phyloP scores from a whole-genome alignment of 2,113 vertebrate species.

The Sphaerodactylus townsendi region DNA sequence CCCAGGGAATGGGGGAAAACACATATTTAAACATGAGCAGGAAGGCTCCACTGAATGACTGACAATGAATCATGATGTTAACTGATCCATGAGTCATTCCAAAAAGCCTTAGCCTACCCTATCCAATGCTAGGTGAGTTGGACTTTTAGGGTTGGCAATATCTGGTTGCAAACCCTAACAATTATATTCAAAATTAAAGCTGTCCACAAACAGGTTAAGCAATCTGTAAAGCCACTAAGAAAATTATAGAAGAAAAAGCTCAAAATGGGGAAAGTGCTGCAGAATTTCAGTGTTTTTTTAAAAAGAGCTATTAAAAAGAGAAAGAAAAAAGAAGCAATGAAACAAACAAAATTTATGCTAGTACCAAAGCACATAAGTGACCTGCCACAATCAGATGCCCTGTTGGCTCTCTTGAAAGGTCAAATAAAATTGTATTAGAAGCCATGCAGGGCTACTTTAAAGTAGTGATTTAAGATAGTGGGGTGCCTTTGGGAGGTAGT shows the following conservation, averaged over 20 bases:
- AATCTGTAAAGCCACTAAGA: conserved; percentile 4
- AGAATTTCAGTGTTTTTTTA: conserved; percentile 9
- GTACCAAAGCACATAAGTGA: conserved; percentile 24
- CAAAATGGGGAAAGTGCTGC: conserved; percentile 14
- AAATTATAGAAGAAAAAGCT: background rate
- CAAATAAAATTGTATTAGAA: conserved; percentile 61
- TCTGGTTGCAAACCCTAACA: too few species aligned
- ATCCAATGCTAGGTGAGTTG: too few species aligned
- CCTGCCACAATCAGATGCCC: conserved; percentile 40
- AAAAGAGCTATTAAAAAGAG: background rate
- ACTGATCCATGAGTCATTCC: too few species aligned
- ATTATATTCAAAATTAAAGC: background rate
- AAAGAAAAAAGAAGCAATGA: background rate
- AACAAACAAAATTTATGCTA: conserved; percentile 13
- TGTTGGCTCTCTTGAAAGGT: conserved; percentile 61
- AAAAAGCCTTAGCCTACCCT: too few species aligned
- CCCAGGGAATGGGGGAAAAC: too few species aligned
- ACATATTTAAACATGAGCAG: too few species aligned
- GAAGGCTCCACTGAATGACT: too few species aligned
- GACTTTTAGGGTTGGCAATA: too few species aligned
- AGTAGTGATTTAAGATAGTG: conserved; percentile 60
- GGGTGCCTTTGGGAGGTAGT: conserved; percentile 44
- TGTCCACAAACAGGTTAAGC: background rate
- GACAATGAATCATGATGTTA: too few species aligned
- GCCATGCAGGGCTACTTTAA: conserved; percentile 55